phyloP scores from a whole-genome alignment of 2,888 invertebrate genomes.

The Balanococcus diminutus region DNA sequence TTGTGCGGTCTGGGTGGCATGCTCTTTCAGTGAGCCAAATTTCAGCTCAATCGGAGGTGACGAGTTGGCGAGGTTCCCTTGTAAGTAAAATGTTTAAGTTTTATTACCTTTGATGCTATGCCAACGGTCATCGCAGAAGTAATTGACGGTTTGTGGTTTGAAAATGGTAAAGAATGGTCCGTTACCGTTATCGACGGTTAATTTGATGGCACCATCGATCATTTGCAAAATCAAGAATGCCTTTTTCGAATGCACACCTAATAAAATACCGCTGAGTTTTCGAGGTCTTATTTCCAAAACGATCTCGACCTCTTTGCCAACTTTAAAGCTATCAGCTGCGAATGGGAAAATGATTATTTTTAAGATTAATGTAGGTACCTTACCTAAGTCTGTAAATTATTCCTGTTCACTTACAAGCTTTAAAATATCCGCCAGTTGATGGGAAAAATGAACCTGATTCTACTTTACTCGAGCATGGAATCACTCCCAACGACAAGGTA shows the following conservation, averaged over 20 bases:
- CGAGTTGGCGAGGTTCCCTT: too few relatives aligned
- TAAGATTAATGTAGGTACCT: not conserved
- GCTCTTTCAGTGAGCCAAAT: too few relatives aligned
- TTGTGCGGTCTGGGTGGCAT: too few relatives aligned
- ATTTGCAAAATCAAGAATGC: conserved; percentile 89
- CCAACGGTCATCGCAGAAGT: conserved; percentile 94
- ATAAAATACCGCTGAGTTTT: conserved; percentile 79
- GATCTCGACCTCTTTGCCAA: conserved; percentile 79
- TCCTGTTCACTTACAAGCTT: conserved; percentile 68
- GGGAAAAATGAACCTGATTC: conserved; percentile 86
- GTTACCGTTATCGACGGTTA: conserved; percentile 82
- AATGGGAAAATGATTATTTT: conserved; percentile 54
- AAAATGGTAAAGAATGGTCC: conserved; percentile 79
- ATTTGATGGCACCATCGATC: conserved; percentile 81
- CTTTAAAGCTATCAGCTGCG: conserved; percentile 75
- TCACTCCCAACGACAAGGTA: conserved; percentile 68
- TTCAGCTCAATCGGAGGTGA: too few relatives aligned
- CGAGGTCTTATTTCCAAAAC: conserved; percentile 87
- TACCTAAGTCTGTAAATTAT: too few relatives aligned
- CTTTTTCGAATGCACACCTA: conserved; percentile 76
- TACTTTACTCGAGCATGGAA: conserved; percentile 79
- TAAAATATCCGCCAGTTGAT: conserved; percentile 76
- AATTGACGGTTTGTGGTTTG: conserved; percentile 69
- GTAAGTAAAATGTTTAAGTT: too few relatives aligned
- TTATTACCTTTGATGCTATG: conserved; percentile 78